Percentiles rank a stretch among this genome's conserved stretches.
These are phyloP conservation scores for Chouioia cunea DNA, from an alignment of 2,888 invertebrate species.

Conservation along the genomic window DNA sequence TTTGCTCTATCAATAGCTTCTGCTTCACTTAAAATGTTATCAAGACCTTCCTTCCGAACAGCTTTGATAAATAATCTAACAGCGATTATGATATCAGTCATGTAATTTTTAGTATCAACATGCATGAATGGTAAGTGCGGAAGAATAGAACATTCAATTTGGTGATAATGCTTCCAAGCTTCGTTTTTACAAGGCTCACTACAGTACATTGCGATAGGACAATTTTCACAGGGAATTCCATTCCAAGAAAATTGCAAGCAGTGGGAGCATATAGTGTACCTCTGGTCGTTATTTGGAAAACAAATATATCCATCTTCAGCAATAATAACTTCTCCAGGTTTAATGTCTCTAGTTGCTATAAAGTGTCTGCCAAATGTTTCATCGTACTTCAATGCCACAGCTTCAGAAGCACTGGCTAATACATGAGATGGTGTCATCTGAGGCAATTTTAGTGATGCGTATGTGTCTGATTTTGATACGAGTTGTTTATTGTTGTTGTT, in stretches of 20 bases:
- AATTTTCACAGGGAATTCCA: conserved; percentile 75
- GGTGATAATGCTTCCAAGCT: conserved; percentile 80
- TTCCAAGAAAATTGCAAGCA: conserved; percentile 75
- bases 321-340: conserved; percentile 81
- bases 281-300: conserved; percentile 71
- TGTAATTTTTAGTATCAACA: background rate
- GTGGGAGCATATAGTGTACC: conserved; percentile 75
- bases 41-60: conserved; percentile 11
- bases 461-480: no score
- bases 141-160: conserved; percentile 76
- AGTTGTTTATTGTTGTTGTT: background rate
- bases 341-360: conserved; percentile 76
- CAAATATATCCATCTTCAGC: conserved; percentile 82
- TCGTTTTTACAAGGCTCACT: conserved; percentile 74
- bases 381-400: conserved; percentile 73
- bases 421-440: conserved; percentile 51
- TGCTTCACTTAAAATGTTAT: background rate
- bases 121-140: background rate
- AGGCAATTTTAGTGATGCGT: background rate
- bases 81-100: background rate
- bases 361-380: conserved; percentile 79
- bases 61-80: conserved; percentile 3
- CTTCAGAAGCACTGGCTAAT: conserved; percentile 75
- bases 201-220: conserved; percentile 79
- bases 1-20: no score